These are phyloP conservation scores for Eurystomus gularis DNA, from an alignment of 2,113 vertebrate species.

Conservation along the genomic window DNA sequence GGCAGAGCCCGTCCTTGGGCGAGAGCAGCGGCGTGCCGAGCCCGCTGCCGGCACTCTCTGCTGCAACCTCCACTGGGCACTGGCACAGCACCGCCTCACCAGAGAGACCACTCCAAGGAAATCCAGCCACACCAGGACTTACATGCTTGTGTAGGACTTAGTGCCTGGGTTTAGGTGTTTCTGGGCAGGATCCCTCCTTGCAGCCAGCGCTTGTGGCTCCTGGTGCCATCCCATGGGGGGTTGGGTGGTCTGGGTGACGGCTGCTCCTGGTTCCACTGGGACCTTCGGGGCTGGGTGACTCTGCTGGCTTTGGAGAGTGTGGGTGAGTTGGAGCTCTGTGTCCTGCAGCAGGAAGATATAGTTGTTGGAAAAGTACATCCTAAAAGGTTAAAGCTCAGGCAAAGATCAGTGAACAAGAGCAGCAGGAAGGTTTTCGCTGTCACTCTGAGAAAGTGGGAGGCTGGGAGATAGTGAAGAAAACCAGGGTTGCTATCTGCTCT, in stretches of 20 bases:
- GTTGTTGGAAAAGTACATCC: background rate
- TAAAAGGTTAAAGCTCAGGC: background rate
- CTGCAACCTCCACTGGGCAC: background rate
- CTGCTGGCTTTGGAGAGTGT: background rate
- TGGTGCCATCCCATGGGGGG: rapidly evolving
- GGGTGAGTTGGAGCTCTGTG: background rate
- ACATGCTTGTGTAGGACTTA: background rate
- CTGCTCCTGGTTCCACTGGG: background rate
- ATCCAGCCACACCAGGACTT: background rate
- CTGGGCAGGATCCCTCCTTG: background rate
- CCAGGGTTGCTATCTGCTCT: rapidly evolving
- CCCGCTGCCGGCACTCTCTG: background rate
- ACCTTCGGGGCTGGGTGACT: background rate
- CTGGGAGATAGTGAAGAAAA: background rate
- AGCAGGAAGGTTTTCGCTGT: background rate
- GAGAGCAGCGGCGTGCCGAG: rapidly evolving
- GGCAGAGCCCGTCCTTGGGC: background rate
- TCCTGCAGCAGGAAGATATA: background rate
- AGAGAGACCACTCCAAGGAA: background rate
- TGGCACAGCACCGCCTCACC: too few species aligned
- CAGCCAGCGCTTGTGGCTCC: background rate
- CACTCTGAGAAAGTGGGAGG: background rate
- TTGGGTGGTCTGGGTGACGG: background rate
- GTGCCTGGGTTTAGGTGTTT: background rate
- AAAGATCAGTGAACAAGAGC: background rate